Evolutionary conservation across 2,888 invertebrate genomes (phyloP).

Genomic region (Pristionchus mayeri): DNA sequence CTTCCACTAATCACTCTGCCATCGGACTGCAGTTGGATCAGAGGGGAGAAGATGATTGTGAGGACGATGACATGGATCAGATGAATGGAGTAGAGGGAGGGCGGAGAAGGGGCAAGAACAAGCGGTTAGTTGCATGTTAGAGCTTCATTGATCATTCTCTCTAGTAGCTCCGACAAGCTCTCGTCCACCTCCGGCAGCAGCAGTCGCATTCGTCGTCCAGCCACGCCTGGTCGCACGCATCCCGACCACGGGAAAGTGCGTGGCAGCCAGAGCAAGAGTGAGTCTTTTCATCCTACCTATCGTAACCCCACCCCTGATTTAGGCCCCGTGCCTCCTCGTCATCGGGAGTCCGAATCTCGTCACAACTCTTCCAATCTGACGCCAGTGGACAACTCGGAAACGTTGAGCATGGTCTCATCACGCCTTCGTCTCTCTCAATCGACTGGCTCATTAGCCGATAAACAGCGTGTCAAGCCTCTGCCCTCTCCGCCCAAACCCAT

Average conservation of each 20-base stretch:
- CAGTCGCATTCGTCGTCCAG: not conserved
- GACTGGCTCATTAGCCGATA: slow-evolving; percentile 6
- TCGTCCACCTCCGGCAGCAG: slow-evolving; percentile 19
- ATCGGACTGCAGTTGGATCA: not conserved
- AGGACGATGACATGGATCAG: slow-evolving; percentile 11
- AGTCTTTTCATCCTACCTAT: not conserved
- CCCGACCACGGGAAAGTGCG: not conserved
- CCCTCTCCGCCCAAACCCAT: not conserved
- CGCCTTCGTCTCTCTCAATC: slow-evolving; percentile 35
- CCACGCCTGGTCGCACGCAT: slow-evolving; percentile 22
- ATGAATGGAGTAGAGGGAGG: not conserved
- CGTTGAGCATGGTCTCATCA: not conserved
- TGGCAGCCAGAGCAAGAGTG: slow-evolving; percentile 28
- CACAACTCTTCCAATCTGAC: slow-evolving; percentile 3
- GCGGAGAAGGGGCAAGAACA: not conserved
- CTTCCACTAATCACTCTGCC: not conserved
- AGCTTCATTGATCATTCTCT: not conserved
- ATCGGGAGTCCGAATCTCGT: slow-evolving; percentile 7
- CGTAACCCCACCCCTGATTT: not conserved
- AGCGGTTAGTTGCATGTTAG: not conserved
- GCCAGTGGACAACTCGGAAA: not conserved
- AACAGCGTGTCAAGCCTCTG: not conserved
- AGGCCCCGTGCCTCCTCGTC: slow-evolving; percentile 37
- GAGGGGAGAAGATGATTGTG: not conserved
- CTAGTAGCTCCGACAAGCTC: slow-evolving; percentile 24